phyloP scores from a whole-genome alignment of 2,888 invertebrate species.

The Chaetoderma sp. region DNA sequence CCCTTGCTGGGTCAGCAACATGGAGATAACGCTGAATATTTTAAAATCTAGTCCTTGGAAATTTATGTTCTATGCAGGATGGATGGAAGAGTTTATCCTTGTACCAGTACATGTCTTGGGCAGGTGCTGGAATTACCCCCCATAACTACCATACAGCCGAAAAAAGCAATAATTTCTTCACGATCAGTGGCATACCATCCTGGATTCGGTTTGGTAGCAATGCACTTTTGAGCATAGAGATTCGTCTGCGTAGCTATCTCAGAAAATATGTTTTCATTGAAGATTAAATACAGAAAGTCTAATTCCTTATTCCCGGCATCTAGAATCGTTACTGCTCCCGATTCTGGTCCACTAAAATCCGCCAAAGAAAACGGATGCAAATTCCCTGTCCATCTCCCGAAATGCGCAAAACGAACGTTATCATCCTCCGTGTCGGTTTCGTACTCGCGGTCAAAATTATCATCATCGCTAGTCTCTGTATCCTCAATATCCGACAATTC shows the following conservation, averaged over 20 bases:
- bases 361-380: too few relatives aligned
- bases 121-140: too few relatives aligned
- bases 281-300: not conserved
- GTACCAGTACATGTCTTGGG: too few relatives aligned
- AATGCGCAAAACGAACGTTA: too few relatives aligned
- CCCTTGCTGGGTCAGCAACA: not conserved
- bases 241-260: not conserved
- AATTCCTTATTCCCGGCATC: not conserved
- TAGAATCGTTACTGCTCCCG: not conserved
- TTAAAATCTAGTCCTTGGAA: not conserved
- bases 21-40: constrained; percentile 1
- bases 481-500: too few relatives aligned
- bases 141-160: not conserved
- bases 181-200: not conserved
- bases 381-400: too few relatives aligned
- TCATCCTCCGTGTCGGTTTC: too few relatives aligned
- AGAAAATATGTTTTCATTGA: not conserved
- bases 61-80: not conserved
- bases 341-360: too few relatives aligned
- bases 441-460: too few relatives aligned
- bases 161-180: not conserved
- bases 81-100: too few relatives aligned
- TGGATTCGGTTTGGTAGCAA: not conserved
- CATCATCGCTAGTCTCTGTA: too few relatives aligned
- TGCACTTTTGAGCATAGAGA: not conserved